A percentile compares a stretch with the other conserved stretches of the same genome.
Conservation (phyloP, 2,113 vertebrate genomes). For the Capreolus pygargus region DNA sequence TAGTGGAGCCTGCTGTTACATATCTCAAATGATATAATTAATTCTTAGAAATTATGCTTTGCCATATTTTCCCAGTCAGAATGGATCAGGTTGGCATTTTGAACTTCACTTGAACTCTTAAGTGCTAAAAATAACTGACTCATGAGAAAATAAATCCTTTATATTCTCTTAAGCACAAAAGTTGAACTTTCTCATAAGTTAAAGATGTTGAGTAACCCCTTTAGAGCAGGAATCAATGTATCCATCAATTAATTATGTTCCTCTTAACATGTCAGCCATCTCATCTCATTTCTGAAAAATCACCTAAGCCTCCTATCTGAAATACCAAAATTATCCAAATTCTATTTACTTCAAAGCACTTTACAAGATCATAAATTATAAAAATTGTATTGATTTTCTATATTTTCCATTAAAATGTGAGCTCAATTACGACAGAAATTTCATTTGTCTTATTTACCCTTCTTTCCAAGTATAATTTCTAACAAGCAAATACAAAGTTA, state of each 20-base stretch:
- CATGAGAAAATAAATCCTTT: slow-evolving; percentile 48
- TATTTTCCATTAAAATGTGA: background rate
- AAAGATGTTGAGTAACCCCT: background rate
- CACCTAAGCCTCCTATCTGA: background rate
- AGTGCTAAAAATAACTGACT: slow-evolving; percentile 64
- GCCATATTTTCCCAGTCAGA: slow-evolving; percentile 12
- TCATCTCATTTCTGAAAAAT: background rate
- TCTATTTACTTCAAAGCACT: background rate
- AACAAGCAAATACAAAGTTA: background rate
- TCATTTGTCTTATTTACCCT: background rate
- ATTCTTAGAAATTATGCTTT: slow-evolving; percentile 47
- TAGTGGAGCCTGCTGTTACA: background rate
- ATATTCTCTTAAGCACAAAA: slow-evolving; percentile 57
- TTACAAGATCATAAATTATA: background rate
- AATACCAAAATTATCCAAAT: background rate
- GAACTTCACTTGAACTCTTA: slow-evolving; percentile 66
- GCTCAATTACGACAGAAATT: background rate
- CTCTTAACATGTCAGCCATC: background rate
- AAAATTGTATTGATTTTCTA: background rate
- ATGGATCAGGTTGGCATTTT: slow-evolving; percentile 62
- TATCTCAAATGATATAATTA: slow-evolving; percentile 37
- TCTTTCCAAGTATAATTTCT: background rate
- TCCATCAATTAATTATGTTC: background rate
- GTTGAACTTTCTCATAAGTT: slow-evolving; percentile 60
- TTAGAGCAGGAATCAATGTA: background rate